Evolutionary conservation across 2,113 vertebrate species (phyloP), one percentile per base, ranked within the genome.

Genomic region (Girardinichthys multiradiatus): DNA sequence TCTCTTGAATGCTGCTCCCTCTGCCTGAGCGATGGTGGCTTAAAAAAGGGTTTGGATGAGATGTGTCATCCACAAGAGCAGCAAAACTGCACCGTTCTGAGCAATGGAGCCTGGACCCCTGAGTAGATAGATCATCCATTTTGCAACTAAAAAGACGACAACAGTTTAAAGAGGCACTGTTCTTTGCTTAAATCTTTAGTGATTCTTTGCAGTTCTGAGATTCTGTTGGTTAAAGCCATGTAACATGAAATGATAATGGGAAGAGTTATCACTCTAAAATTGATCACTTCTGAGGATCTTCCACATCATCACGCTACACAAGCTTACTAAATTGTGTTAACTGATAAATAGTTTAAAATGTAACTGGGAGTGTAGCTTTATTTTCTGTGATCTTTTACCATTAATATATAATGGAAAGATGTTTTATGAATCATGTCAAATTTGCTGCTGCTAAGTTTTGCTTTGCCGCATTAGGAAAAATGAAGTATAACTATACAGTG

Each of bases 31-130:
- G 88, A 91, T 54, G 82, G 68, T 67, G 76, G 42, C 71, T 65
- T 82, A 86, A 86, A 85, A 90, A 82, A 74, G 81, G 78, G 74
- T 82, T 89, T 80, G 70, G 79, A 83, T 57, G 59, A 83, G 79
- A 77, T 63, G 76, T 82, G 82, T 90, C 87, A 91, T 86, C 85
- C 79, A 63, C 85, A 73, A 84, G 66, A 81, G 63, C 59, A 64
- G 64, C 72, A 74, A 83, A 91, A 91, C 83, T 86, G 88, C 84
- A 85, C 81, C 84, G 82, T 58, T 76, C 70, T 85, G 77, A 87
- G 79, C 82, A 84, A 89, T 87, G 68, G 82, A 48, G 86, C 80
- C 85, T 90, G 57, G 80, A 86, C 77, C 82, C 77, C 68, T 70
- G 80, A 39, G 75, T 81, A 72, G 77, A 83, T 81, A 72, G 77